A percentile compares a stretch with the other conserved stretches of the same genome.
Evolutionary conservation across 2,113 vertebrate genomes (phyloP).

Genomic region (Grallaria varia): DNA sequence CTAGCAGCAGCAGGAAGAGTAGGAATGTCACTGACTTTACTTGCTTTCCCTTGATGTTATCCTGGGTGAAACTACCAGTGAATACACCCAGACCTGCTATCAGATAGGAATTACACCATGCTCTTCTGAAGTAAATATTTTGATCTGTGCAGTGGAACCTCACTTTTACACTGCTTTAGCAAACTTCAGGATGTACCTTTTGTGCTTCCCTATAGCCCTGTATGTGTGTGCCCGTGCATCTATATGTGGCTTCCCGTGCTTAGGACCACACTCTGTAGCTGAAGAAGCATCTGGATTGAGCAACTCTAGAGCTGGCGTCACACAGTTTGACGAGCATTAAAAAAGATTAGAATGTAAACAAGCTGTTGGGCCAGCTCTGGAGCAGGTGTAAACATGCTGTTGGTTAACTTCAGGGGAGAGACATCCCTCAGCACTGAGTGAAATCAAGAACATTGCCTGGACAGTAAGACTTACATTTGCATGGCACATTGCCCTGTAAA

Average conservation of each 20-base stretch:
- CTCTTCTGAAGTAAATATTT: constrained; percentile 7
- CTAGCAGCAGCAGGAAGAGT: not conserved
- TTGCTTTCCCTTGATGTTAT: constrained; percentile 45
- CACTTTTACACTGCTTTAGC: not conserved
- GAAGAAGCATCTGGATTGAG: not conserved
- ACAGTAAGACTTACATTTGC: not conserved
- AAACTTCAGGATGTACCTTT: not conserved
- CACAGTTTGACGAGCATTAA: not conserved
- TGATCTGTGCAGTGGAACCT: not conserved
- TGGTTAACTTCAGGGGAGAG: not conserved
- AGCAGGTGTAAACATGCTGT: not conserved
- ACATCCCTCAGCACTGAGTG: not conserved
- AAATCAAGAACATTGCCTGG: not conserved
- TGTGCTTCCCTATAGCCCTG: not conserved
- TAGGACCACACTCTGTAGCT: not conserved
- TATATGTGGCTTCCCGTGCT: fast-evolving
- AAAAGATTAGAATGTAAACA: not conserved
- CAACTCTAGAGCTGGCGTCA: not conserved
- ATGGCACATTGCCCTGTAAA: not conserved
- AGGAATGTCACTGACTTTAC: not conserved
- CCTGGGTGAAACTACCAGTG: not conserved
- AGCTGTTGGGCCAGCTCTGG: not conserved
- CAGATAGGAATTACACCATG: not conserved
- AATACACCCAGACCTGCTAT: not conserved
- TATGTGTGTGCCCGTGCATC: not conserved